These are phyloP conservation scores for Pseudomyrmex dendroicus DNA, from an alignment of 1,140 invertebrate species.

Conservation along the genomic window DNA sequence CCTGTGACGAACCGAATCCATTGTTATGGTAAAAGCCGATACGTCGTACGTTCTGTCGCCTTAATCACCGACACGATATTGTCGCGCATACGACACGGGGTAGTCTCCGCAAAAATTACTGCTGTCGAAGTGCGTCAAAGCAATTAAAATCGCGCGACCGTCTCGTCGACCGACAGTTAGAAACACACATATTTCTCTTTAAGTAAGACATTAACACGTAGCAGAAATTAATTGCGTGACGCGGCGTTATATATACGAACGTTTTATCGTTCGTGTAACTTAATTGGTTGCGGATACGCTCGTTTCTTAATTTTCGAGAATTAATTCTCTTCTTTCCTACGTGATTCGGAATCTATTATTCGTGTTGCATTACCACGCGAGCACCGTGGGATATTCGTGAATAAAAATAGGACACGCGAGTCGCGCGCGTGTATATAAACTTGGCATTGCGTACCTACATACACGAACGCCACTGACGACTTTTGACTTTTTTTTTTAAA, in stretches of 20 bases:
- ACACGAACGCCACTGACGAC: slow-evolving; percentile 31
- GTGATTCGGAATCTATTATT: neutral
- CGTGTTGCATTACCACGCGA: neutral
- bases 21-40: slow-evolving; percentile 73
- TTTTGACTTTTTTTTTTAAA: slow-evolving; percentile 62
- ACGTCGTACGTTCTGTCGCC: slow-evolving; percentile 44
- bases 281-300: neutral
- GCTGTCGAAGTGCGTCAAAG: neutral
- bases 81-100: slow-evolving; percentile 28
- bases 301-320: neutral
- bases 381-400: slow-evolving; percentile 32
- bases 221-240: neutral
- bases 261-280: neutral
- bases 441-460: slow-evolving; percentile 49
- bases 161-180: neutral
- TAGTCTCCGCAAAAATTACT: neutral
- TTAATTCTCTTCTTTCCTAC: neutral
- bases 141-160: neutral
- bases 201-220: neutral
- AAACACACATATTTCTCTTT: neutral
- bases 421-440: slow-evolving; percentile 1
- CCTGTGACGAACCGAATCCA: slow-evolving; percentile 68
- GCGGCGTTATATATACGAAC: neutral
- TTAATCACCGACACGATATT: slow-evolving; percentile 54
- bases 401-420: neutral